These are phyloP conservation scores for Mizuhopecten yessoensis DNA, from an alignment of 1,140 invertebrate genomes.

Conservation along the genomic window DNA sequence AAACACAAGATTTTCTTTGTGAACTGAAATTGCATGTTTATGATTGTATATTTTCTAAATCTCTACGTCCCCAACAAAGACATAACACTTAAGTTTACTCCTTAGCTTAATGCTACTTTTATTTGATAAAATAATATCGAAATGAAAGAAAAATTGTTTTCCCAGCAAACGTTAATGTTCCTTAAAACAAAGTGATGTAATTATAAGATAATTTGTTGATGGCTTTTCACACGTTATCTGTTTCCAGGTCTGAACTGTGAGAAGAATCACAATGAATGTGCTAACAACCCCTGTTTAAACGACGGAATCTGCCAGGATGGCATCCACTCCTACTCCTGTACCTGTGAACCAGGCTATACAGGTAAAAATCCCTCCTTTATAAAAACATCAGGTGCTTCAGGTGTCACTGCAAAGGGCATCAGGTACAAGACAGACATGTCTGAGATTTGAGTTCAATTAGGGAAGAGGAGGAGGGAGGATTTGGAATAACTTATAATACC, in stretches of 20 bases:
- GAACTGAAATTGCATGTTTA: background rate
- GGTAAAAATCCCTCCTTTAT: slow-evolving; percentile 50
- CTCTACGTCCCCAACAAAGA: too few species aligned
- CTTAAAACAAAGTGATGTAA: too few species aligned
- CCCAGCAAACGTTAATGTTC: too few species aligned
- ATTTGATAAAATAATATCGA: too few species aligned
- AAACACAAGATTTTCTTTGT: background rate
- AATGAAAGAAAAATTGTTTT: too few species aligned
- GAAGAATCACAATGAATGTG: slow-evolving; percentile 68
- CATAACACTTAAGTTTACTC: too few species aligned
- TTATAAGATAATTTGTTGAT: too few species aligned
- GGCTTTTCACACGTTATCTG: background rate
- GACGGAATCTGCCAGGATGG: slow-evolving; percentile 84
- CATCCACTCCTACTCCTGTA: slow-evolving; percentile 67
- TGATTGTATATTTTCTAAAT: too few species aligned
- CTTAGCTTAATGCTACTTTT: too few species aligned
- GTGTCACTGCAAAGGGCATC: background rate
- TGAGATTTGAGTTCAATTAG: too few species aligned
- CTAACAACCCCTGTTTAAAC: slow-evolving; percentile 89
- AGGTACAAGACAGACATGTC: background rate
- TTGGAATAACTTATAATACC: too few species aligned
- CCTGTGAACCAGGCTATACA: slow-evolving; percentile 63
- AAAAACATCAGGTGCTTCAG: background rate
- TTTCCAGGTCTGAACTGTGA: slow-evolving; percentile 56
- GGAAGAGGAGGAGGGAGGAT: too few species aligned